Evolutionary conservation across 1,140 invertebrate species (phyloP), one percentile per base, ranked within the genome.

Genomic region (Theocolax elegans): DNA sequence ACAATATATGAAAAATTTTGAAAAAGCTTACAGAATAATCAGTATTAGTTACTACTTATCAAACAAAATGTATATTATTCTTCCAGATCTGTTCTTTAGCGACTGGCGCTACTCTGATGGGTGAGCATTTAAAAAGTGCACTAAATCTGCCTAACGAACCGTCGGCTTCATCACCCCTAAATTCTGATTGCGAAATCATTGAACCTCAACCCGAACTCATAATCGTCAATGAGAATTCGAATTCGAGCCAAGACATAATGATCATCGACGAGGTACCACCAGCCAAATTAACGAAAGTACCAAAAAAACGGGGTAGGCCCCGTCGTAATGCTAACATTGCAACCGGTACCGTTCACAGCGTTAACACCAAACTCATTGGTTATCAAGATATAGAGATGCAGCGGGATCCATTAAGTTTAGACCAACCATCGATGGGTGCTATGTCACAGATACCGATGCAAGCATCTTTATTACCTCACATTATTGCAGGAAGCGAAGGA

Each of bases 211-310:
- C 85, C 7, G 85, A 86, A 51, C 65, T 86, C 4, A 85, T 85
- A 60, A 83, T 86, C 35, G 85, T 85, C 1, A 86, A 86, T 58
- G 84, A 86, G 29, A 85, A 86, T 58, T 85, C 85, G 0, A 85
- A 85, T 51, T 86, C 85, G 3, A 86, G 85, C 60, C 84, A 86
- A 44, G 85, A 86, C 42, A 80, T 86, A 9, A 80, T 86, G 72
- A 86, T 86, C 2, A 86, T 86, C 40, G 85, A 85, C 21, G 85
- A 86, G 48, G 81, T 85, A 9, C 74, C 80, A 19, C 65, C 77
- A 0, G 29, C 66, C 63, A 72, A 74, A 13, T 42, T 79, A 1
- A 71, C 68, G 0, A 85, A 85, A 65, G 54, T 81, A 6, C 84
- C 83, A 0, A 85, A 81, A 35, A 85, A 83, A 56, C 74, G 84